Conservation (phyloP, 2,888 invertebrate species). For the Oconnorella tubifera region DNA sequence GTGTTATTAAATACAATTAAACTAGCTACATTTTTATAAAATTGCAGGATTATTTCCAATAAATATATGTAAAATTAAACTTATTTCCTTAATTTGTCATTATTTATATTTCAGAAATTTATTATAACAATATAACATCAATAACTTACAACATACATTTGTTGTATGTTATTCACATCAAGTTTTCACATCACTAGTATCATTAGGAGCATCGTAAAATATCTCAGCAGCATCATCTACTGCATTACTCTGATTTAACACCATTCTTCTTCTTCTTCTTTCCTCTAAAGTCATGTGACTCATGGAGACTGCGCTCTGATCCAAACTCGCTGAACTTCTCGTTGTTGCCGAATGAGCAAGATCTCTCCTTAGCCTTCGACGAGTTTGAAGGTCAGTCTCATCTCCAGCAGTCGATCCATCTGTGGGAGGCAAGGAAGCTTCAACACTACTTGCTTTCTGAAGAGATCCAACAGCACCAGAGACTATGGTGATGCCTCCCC, state of each 20-base stretch:
- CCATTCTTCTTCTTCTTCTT: background rate
- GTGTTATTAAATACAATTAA: too few relatives aligned
- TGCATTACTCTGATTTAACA: background rate
- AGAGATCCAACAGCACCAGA: background rate
- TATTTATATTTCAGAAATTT: too few relatives aligned
- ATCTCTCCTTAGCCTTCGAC: background rate
- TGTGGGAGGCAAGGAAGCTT: background rate
- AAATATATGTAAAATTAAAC: too few relatives aligned
- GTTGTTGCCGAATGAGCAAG: background rate
- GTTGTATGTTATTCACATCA: too few relatives aligned
- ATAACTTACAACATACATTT: too few relatives aligned
- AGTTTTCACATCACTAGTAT: too few relatives aligned
- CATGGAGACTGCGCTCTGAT: background rate
- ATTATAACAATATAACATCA: too few relatives aligned
- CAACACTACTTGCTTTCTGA: background rate
- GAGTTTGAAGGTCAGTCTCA: background rate
- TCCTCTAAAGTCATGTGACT: constrained; percentile 1
- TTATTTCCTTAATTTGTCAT: too few relatives aligned
- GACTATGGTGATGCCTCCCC: background rate
- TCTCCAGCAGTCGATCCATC: background rate
- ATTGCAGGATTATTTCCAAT: too few relatives aligned
- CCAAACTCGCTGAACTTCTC: background rate
- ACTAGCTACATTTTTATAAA: too few relatives aligned
- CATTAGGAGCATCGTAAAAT: background rate
- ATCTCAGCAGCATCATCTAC: background rate